These are phyloP conservation scores for Xylophagus ater DNA, from an alignment of 2,888 invertebrate genomes.

Conservation along the genomic window DNA sequence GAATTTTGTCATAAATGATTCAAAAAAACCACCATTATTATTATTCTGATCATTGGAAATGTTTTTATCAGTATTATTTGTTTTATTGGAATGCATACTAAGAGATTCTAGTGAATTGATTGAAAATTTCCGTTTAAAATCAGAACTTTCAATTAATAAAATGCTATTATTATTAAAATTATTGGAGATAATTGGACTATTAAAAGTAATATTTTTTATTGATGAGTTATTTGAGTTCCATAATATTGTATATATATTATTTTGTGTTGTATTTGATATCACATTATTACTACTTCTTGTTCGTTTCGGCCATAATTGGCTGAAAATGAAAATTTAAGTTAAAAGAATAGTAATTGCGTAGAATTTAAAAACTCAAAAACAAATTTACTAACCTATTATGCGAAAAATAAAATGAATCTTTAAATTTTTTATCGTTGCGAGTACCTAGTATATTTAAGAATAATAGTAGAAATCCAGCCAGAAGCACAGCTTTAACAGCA, in stretches of 20 bases:
- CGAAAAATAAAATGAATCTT: slow-evolving; percentile 28
- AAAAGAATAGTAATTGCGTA: not conserved
- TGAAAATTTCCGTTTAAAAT: slow-evolving; percentile 15
- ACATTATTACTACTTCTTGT: slow-evolving; percentile 8
- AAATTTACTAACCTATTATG: slow-evolving; percentile 27
- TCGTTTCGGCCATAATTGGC: slow-evolving; percentile 19
- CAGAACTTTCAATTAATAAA: slow-evolving; percentile 16
- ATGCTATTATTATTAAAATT: slow-evolving; percentile 11
- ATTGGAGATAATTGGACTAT: slow-evolving; percentile 11
- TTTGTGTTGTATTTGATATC: slow-evolving; percentile 7
- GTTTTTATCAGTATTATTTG: not conserved
- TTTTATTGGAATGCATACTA: not conserved
- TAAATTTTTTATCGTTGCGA: slow-evolving; percentile 28
- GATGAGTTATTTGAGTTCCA: slow-evolving; percentile 14
- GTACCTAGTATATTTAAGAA: slow-evolving; percentile 30
- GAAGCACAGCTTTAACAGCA: slow-evolving; percentile 26
- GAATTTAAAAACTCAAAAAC: slow-evolving; percentile 1
- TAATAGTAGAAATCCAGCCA: slow-evolving; percentile 29
- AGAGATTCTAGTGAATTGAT: slow-evolving; percentile 6
- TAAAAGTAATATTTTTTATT: slow-evolving; percentile 13
- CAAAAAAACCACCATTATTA: slow-evolving; percentile 8
- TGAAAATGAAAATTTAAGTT: slow-evolving; percentile 9
- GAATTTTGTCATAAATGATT: slow-evolving; percentile 17
- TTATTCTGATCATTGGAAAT: not conserved
- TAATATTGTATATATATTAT: slow-evolving; percentile 12